Evolutionary conservation across 2,888 invertebrate species (phyloP).

Genomic region (Hirtodrosophila duncani): DNA sequence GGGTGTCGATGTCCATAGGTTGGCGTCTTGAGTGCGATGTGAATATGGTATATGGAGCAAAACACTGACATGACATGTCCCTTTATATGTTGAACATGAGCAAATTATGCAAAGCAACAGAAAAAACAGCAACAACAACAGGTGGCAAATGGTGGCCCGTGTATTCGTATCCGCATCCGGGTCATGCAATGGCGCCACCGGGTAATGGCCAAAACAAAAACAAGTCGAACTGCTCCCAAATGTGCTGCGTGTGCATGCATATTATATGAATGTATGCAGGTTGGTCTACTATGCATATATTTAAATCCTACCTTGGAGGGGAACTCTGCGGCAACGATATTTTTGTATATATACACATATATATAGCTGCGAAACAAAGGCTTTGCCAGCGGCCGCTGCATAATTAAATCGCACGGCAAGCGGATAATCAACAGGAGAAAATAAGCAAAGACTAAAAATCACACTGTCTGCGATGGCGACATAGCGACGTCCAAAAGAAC

Average conservation of each 20-base stretch:
- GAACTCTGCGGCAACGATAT: too few species aligned
- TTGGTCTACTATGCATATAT: slow-evolving; percentile 7
- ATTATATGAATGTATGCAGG: slow-evolving; percentile 21
- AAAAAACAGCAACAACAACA: slow-evolving; percentile 37
- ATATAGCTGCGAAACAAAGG: slow-evolving; percentile 11
- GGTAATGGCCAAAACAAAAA: slow-evolving; percentile 30
- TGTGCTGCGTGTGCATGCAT: slow-evolving; percentile 60
- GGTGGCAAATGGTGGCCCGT: slow-evolving; percentile 45
- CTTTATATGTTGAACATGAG: slow-evolving; percentile 61
- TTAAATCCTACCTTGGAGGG: too few species aligned
- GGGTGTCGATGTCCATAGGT: not conserved
- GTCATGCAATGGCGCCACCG: slow-evolving; percentile 39
- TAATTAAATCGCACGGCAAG: slow-evolving; percentile 52
- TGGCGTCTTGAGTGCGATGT: slow-evolving; percentile 22
- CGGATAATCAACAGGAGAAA: slow-evolving; percentile 29
- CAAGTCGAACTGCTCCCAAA: slow-evolving; percentile 57
- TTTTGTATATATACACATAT: not conserved
- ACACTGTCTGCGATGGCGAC: slow-evolving; percentile 22
- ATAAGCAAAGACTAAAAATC: slow-evolving; percentile 30
- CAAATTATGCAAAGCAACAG: slow-evolving; percentile 40
- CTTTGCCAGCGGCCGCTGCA: slow-evolving; percentile 33
- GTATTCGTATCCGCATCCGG: slow-evolving; percentile 32
- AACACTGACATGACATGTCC: slow-evolving; percentile 56
- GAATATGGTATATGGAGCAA: slow-evolving; percentile 21
- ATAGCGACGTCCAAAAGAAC: slow-evolving; percentile 12